These are phyloP conservation scores for Drosophila melanica DNA, from an alignment of 1,140 invertebrate genomes.

Conservation along the genomic window DNA sequence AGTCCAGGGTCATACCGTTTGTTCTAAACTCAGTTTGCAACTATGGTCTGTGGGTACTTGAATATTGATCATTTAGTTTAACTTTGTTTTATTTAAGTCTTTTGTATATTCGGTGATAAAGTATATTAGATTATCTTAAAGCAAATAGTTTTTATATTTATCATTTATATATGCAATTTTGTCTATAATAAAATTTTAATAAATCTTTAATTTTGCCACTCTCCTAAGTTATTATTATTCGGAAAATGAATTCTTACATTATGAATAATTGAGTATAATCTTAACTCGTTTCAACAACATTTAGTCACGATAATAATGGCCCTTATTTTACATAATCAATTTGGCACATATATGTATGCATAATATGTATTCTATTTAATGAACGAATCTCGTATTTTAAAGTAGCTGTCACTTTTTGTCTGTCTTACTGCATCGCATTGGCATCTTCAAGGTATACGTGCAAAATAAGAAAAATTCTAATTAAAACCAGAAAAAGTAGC, in stretches of 20 bases:
- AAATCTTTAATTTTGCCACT: no score
- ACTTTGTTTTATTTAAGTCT: background rate
- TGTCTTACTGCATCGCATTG: conserved; percentile 57
- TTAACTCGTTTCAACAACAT: background rate
- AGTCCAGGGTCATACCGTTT: no score
- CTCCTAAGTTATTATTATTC: no score
- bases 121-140: no score
- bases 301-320: background rate
- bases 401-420: conserved; percentile 19
- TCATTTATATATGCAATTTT: no score
- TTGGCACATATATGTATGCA: background rate
- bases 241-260: no score
- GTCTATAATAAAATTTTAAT: no score
- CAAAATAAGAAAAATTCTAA: conserved; percentile 67
- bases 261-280: no score
- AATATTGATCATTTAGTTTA: no score
- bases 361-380: conserved; percentile 12
- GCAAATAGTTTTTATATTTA: no score
- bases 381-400: conserved; percentile 2
- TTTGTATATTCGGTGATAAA: conserved; percentile 51
- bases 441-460: conserved; percentile 66
- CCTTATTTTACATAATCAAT: background rate
- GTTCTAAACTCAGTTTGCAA: no score
- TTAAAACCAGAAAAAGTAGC: conserved; percentile 68
- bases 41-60: no score